These are phyloP conservation scores for Synergus itoensis DNA, from an alignment of 2,888 invertebrate species.

Conservation along the genomic window DNA sequence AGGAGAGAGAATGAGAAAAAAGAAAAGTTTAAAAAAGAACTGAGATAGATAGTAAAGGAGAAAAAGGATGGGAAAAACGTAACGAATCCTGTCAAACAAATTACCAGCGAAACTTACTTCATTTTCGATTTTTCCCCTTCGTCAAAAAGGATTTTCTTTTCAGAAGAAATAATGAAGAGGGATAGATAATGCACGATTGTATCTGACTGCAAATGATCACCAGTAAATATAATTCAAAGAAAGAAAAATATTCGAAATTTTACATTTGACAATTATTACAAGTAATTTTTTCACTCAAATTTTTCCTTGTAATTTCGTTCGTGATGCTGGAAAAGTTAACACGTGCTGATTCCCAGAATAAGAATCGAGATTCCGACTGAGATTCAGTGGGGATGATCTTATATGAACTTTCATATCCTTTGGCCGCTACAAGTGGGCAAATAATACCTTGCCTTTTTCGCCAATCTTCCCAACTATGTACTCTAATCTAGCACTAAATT, in stretches of 20 bases:
- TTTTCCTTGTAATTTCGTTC: background rate
- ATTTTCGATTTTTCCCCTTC: slow-evolving; percentile 24
- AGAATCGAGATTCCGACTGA: slow-evolving; percentile 34
- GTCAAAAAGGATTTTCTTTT: background rate
- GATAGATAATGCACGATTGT: background rate
- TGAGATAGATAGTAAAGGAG: slow-evolving; percentile 16
- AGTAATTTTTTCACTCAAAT: too few relatives aligned
- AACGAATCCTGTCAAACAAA: slow-evolving; percentile 38
- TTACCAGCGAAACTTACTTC: slow-evolving; percentile 25
- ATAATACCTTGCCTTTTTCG: slow-evolving; percentile 55
- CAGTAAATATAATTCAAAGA: background rate
- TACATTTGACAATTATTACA: too few relatives aligned
- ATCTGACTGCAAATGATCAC: background rate
- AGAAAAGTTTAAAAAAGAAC: slow-evolving; percentile 6
- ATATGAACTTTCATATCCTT: slow-evolving; percentile 64
- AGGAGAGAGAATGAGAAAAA: background rate
- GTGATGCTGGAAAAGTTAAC: slow-evolving; percentile 7
- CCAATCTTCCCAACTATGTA: slow-evolving; percentile 30
- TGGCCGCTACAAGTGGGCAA: slow-evolving; percentile 55
- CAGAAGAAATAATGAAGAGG: background rate
- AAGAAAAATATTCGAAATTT: too few relatives aligned
- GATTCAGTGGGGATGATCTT: slow-evolving; percentile 64
- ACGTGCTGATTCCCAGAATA: slow-evolving; percentile 14
- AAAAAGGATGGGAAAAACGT: background rate
- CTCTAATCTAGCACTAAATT: slow-evolving; percentile 25